phyloP scores from a whole-genome alignment of 2,888 invertebrate genomes.

The Hemistola chrysoprasaria region DNA sequence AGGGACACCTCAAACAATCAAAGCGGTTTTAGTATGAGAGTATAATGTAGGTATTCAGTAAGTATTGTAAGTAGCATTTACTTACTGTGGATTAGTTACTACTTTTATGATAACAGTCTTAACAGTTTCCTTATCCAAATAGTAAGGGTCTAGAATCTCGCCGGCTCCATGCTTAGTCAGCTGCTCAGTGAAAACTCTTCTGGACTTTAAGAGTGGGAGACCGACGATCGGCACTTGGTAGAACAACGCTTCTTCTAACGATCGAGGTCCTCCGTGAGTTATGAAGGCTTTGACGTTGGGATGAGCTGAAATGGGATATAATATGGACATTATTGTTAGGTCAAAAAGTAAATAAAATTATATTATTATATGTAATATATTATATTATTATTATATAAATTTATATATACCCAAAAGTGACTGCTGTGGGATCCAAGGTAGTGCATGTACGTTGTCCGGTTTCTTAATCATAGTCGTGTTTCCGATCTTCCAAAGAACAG shows the following conservation, averaged over 20 bases:
- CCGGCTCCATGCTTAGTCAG: slow-evolving; percentile 62
- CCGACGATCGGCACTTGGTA: slow-evolving; percentile 69
- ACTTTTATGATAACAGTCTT: slow-evolving; percentile 53
- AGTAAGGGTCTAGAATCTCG: slow-evolving; percentile 60
- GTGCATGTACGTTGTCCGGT: slow-evolving; percentile 67
- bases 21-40: too few relatives aligned
- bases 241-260: slow-evolving; percentile 72
- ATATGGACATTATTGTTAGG: too few relatives aligned
- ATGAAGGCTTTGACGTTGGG: slow-evolving; percentile 69
- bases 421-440: slow-evolving; percentile 80
- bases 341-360: too few relatives aligned
- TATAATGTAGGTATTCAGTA: too few relatives aligned
- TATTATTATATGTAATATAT: too few relatives aligned
- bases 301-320: slow-evolving; percentile 52
- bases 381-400: too few relatives aligned
- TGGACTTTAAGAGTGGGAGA: slow-evolving; percentile 58
- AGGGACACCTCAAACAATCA: too few relatives aligned
- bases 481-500: slow-evolving; percentile 79
- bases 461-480: slow-evolving; percentile 61
- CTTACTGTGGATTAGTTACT: slow-evolving; percentile 55
- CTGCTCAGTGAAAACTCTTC: slow-evolving; percentile 61
- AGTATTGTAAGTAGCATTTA: too few relatives aligned
- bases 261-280: slow-evolving; percentile 68
- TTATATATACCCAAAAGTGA: slow-evolving; percentile 80
- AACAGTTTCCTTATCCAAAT: slow-evolving; percentile 56